Evolutionary conservation across 2,113 vertebrate species (phyloP), one percentile per base, ranked within the genome.

Genomic region (Pampusana beccarii): DNA sequence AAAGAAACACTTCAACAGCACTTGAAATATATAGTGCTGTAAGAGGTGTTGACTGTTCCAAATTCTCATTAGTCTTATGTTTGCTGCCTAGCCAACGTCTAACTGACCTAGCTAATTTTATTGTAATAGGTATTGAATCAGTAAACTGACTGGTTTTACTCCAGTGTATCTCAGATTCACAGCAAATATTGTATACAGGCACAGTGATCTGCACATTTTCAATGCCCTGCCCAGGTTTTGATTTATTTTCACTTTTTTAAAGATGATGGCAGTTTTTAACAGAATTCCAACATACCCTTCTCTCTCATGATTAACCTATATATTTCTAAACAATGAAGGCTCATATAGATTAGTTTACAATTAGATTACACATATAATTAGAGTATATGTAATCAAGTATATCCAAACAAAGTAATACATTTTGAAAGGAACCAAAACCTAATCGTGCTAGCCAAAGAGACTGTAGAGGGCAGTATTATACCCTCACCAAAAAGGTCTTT

Each of bases 381-480:
- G 8, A 24, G 4, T 34, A 62, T 33, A 24, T 23, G 13, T 21
- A 80, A 77, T 61, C 19, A 62, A 58, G 13, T 60, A 58, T 29
- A 58, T 46, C 25, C 48, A 65, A 79, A 65, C 1, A 14, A 74
- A 78, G 8, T 65, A 53, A 67, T 36, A 12, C 7, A 9, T 75
- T 92, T 80, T 69, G 71, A 88, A 80, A 92, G 36, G 12, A 89
- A 10, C 25, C 42, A 58, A 44, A 92, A 84, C 6, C 3, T 77
- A 51, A 91, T 9, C 62, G 40, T 53, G 13, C 19, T 34, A 69
- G 70, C 11, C 1, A 6, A 67, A 56, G 48, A 54, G 66, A 67
- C 96, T 95, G 92, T 17, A 96, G 96, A 96, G 93, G 92, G 95
- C 92, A 95, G 86, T 54, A 46, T 92, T 93, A 92, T 33, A 93